phyloP scores from a whole-genome alignment of 2,888 invertebrate species.

The Tiphia femorata region DNA sequence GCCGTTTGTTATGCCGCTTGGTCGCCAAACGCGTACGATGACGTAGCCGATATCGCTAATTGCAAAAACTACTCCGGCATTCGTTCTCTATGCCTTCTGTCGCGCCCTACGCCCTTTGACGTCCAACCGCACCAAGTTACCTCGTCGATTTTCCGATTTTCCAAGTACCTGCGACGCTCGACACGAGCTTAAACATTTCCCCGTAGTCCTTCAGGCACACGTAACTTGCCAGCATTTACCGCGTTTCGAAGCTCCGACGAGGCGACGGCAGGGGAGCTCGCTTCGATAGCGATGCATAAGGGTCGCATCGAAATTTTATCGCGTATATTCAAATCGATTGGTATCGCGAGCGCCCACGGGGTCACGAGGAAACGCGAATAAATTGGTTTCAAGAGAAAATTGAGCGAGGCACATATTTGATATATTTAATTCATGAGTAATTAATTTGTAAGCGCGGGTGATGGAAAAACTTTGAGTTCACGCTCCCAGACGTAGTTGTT shows the following conservation, averaged over 20 bases:
- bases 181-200: too few species aligned
- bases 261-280: neutral
- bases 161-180: too few species aligned
- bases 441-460: neutral
- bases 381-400: slow-evolving; percentile 2
- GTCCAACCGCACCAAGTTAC: too few species aligned
- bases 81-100: neutral
- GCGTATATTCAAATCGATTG: slow-evolving; percentile 2
- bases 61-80: slow-evolving; percentile 58
- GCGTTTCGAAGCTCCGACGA: too few species aligned
- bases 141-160: too few species aligned
- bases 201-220: too few species aligned
- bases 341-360: neutral
- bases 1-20: slow-evolving; percentile 30
- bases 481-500: too few species aligned
- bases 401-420: neutral
- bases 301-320: neutral
- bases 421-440: slow-evolving; percentile 1
- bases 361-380: neutral
- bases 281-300: neutral
- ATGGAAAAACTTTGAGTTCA: too few species aligned
- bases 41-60: slow-evolving; percentile 60
- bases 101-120: too few species aligned
- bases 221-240: too few species aligned
- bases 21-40: slow-evolving; percentile 46